Evolutionary conservation across 2,797 vertebrate species (phyloP).

Genomic region (Catamblyrhynchus diadema): DNA sequence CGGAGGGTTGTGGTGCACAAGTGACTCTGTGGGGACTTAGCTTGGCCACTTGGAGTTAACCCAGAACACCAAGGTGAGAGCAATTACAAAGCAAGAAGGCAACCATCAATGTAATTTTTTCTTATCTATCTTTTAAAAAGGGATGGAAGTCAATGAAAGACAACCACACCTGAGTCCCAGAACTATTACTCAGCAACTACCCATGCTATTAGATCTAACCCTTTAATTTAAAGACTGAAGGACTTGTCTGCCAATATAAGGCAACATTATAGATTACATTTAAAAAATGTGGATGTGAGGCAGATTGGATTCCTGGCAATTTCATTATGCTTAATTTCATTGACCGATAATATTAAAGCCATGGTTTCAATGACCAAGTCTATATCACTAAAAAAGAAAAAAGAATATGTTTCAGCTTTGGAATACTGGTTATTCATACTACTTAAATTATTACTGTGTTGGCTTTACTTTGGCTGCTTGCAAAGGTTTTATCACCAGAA

Average conservation of each 20-base stretch:
- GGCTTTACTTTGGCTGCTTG: background rate
- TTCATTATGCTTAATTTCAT: background rate
- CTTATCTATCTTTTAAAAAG: background rate
- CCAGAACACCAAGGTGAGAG: background rate
- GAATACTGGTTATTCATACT: background rate
- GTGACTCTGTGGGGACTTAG: rapidly evolving
- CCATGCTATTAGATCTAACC: background rate
- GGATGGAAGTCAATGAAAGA: background rate
- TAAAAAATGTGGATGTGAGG: background rate
- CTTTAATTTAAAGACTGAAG: background rate
- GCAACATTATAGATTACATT: background rate
- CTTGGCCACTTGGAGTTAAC: background rate
- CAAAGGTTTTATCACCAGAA: background rate
- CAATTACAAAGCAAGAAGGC: background rate
- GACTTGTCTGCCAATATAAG: background rate
- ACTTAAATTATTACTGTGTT: background rate
- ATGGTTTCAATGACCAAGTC: background rate
- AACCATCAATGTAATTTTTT: background rate
- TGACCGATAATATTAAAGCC: background rate
- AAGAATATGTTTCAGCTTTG: background rate
- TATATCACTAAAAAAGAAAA: background rate
- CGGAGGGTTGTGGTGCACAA: rapidly evolving
- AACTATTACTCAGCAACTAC: background rate
- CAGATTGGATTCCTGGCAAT: background rate
- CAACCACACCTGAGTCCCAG: background rate